Evolutionary conservation across 1,140 invertebrate species (phyloP), one percentile per base, ranked within the genome.

Genomic region (Oryctes rhinoceros): DNA sequence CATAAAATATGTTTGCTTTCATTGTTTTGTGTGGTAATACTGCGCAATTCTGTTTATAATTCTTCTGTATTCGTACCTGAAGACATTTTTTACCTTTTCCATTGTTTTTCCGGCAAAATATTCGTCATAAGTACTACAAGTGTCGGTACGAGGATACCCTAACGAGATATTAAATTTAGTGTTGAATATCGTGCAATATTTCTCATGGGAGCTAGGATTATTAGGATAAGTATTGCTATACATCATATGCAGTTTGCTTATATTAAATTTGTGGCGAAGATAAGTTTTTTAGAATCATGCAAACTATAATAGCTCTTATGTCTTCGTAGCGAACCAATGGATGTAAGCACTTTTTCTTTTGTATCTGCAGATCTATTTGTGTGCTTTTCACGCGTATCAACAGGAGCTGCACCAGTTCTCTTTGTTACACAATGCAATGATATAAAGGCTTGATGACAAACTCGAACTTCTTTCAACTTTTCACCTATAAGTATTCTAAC

Each of bases 111-210:
- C n/a, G n/a, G n/a, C n/a, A n/a, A n/a, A n/a, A n/a, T n/a, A n/a
- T n/a, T n/a, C n/a, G n/a, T n/a, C n/a, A n/a, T n/a, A n/a, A n/a
- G n/a, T n/a, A 76, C 81, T 79, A 75, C 82, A 83, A 49, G 65
- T 82, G 37, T 77, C 81, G 18, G 76, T 78, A 47, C 81, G 35
- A 7, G 79, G 82, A 79, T 80, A 83, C 9, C 81, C 79, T 79
- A 83, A 83, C 18, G 62, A 24, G 30, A 81, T 81, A 74, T 83
- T 81, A 78, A 81, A 82, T n/a, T 82, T 20, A 15, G 4, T 80
- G 1, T 53, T 49, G 49, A 82, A 81, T 47, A 82, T 82, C 18
- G 11, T 62, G 20, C 80, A 35, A 75, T 81, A 81, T 44, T 81
- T n/a, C 59, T 81, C 24, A 30, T 1, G 81, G 9, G 78, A 79